phyloP scores from a whole-genome alignment of 2,888 invertebrate genomes.

The Zaprionus lineosus region DNA sequence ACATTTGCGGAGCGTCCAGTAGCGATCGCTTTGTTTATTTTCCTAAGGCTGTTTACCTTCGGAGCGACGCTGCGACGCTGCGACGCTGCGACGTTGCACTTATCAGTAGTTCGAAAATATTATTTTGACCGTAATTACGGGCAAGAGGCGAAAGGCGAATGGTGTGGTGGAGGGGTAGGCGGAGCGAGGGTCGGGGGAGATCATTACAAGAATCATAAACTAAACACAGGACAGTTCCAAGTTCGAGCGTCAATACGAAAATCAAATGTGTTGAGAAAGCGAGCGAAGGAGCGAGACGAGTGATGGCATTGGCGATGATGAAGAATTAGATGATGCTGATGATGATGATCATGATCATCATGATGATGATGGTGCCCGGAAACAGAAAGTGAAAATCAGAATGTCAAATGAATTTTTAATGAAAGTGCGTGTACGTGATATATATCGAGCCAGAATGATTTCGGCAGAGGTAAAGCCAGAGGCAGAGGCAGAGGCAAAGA shows the following conservation, averaged over 20 bases:
- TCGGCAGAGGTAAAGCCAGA: too few relatives aligned
- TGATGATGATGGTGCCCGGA: conserved; percentile 47
- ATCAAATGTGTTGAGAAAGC: background rate
- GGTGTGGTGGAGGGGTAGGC: too few relatives aligned
- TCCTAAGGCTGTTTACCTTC: conserved; percentile 73
- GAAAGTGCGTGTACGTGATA: conserved; percentile 76
- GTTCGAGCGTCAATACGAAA: conserved; percentile 1
- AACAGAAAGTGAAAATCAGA: conserved; percentile 73
- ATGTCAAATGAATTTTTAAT: conserved; percentile 61
- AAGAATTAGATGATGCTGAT: too few relatives aligned
- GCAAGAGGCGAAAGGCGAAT: conserved; percentile 29
- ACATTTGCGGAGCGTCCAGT: background rate
- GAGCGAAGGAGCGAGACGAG: background rate
- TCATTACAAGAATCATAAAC: conserved; percentile 30
- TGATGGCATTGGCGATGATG: too few relatives aligned
- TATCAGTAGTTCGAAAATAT: conserved; percentile 69
- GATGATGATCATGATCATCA: too few relatives aligned
- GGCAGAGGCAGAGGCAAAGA: too few relatives aligned
- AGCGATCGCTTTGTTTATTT: conserved; percentile 57
- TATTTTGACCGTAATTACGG: conserved; percentile 80
- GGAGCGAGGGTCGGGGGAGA: too few relatives aligned
- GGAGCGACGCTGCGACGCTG: conserved; percentile 45
- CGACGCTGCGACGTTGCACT: too few relatives aligned
- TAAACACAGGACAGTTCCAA: conserved; percentile 21
- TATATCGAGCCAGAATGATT: conserved; percentile 67